Conservation (phyloP, 2,797 vertebrate genomes). For the Epinephelus malabaricus region DNA sequence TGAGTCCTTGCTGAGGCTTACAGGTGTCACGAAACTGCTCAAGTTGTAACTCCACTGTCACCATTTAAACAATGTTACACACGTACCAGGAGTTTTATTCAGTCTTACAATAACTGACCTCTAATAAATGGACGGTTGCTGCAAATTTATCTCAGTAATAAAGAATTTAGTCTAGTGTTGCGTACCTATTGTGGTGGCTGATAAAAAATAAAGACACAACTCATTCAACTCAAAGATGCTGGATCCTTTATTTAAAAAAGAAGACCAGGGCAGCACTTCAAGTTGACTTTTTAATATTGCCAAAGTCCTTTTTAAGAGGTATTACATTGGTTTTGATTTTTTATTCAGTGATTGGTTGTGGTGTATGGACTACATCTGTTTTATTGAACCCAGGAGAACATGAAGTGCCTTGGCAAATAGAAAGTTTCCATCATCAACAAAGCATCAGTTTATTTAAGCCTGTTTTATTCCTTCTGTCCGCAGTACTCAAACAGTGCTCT, state of each 20-base stretch:
- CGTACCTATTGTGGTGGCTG: too few species aligned
- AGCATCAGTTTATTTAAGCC: not conserved
- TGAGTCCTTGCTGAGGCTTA: constrained; percentile 11
- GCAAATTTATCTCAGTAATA: not conserved
- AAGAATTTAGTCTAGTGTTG: not conserved
- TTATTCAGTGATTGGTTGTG: not conserved
- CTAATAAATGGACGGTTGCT: not conserved
- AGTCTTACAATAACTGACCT: not conserved
- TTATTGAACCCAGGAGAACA: not conserved
- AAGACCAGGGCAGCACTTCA: too few species aligned
- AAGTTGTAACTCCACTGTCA: not conserved
- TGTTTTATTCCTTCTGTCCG: not conserved
- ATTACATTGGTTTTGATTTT: too few species aligned
- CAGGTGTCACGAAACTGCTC: not conserved
- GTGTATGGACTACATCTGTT: not conserved
- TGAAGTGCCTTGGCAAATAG: not conserved
- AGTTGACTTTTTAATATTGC: too few species aligned
- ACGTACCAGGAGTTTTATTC: not conserved
- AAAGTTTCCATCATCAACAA: not conserved
- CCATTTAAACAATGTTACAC: not conserved
- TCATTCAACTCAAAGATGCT: too few species aligned
- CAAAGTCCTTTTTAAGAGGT: too few species aligned
- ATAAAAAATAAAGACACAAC: too few species aligned
- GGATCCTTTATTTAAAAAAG: too few species aligned
- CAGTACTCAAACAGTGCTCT: not conserved